Percentiles rank a stretch among this genome's conserved stretches.
phyloP scores from a whole-genome alignment of 1,140 invertebrate species.

The Temnothorax nylanderi region DNA sequence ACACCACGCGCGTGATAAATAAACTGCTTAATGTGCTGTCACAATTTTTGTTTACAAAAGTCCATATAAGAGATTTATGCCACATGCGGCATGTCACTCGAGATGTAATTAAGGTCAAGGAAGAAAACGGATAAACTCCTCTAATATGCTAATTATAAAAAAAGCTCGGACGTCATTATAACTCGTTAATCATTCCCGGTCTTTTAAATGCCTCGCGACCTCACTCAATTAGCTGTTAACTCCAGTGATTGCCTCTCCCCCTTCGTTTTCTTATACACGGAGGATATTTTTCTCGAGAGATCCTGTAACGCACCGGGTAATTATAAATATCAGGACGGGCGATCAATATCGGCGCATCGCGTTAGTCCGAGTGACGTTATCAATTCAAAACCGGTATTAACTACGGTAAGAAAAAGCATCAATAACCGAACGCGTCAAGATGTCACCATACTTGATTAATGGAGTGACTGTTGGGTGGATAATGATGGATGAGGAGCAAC shows the following conservation, averaged over 20 bases:
- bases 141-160: conserved; percentile 59
- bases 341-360: conserved; percentile 54
- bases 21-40: background rate
- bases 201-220: conserved; percentile 49
- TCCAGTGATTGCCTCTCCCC: conserved; percentile 42
- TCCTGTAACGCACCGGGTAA: conserved; percentile 31
- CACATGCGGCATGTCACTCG: background rate
- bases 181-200: conserved; percentile 50
- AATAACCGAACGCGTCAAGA: conserved; percentile 67
- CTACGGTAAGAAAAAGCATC: conserved; percentile 65
- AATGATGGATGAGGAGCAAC: conserved; percentile 61
- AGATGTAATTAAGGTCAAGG: conserved; percentile 47
- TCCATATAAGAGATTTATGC: background rate
- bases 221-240: conserved; percentile 62
- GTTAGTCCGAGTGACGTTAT: conserved; percentile 63
- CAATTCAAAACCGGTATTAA: conserved; percentile 64
- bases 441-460: conserved; percentile 70
- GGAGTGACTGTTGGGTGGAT: conserved; percentile 59
- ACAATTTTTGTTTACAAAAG: conserved; percentile 7
- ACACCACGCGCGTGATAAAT: background rate
- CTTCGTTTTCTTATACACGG: conserved; percentile 12
- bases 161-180: conserved; percentile 37
- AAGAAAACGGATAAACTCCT: conserved; percentile 40
- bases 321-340: conserved; percentile 49
- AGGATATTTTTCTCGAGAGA: conserved; percentile 25